Base-by-base conservation (phyloP, 2,113 vertebrate species). In the Upupa epops region DNA sequence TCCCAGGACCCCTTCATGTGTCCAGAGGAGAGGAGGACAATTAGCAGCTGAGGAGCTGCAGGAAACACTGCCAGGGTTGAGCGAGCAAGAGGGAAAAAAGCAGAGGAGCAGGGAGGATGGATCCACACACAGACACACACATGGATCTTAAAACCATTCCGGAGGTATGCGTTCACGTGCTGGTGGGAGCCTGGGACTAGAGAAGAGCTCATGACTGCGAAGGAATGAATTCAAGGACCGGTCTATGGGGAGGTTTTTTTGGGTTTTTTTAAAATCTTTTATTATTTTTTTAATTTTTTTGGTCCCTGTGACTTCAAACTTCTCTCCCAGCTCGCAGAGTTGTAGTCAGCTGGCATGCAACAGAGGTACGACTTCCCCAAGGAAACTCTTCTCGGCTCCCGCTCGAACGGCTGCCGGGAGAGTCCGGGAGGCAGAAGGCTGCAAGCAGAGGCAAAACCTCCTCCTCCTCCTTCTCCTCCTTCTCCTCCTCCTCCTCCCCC, bases 281-380 rank as follows among this genome's bases (percentile, higher is more conserved):
- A n/a, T n/a, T n/a, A n/a, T n/a, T 15, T 42, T 42, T 42, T 42
- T 42, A 42, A 15, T 15, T 42, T 42, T 15, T 42, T 15, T 11
- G 40, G 40, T 11, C 40, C 40, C 75, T 89, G 92, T 97, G 96
- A 95, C 95, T 96, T 92, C 95, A 94, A 96, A 96, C 95, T 96
- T 95, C 93, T 92, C 83, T 95, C 29, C 1, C 66, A 83, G 94
- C 91, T 95, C 52, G 7, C 83, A 54, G 92, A 95, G 95, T 94
- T 94, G 94, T 90, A 94, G 95, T 96, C 96, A 88, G 95, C 93
- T 94, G 95, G 95, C 91, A 94, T 94, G 95, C 90, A 58, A 84
- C 92, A 94, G 92, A 95, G 86, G 91, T 91, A 90, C 26, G 37
- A 73, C 89, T 94, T 93, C 94, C 90, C 95, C 66, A 91, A 96